Percentiles rank a stretch among this genome's conserved stretches.
These are phyloP conservation scores for Myanophis thanlyinensis DNA, from an alignment of 2,113 vertebrate genomes.

Conservation along the genomic window DNA sequence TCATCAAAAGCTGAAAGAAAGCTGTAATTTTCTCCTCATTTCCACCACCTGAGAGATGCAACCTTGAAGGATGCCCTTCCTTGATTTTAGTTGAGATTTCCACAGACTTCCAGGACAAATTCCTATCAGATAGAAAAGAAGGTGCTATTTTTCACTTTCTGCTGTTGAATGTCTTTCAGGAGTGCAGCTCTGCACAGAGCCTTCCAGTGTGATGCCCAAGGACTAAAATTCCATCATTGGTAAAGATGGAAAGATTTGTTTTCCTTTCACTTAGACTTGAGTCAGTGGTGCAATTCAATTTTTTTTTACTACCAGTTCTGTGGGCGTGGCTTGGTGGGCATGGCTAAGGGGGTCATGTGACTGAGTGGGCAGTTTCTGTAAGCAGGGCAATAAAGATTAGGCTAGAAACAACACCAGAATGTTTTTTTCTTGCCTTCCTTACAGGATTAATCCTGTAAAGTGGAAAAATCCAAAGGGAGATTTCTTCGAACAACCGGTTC, in stretches of 20 bases:
- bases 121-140: not conserved
- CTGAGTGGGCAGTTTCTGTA: too few relatives aligned
- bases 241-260: not conserved
- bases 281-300: too few relatives aligned
- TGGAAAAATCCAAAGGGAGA: too few relatives aligned
- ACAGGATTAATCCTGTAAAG: too few relatives aligned
- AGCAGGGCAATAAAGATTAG: too few relatives aligned
- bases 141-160: not conserved
- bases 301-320: too few relatives aligned
- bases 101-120: not conserved
- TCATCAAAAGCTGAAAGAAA: not conserved
- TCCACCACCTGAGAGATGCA: not conserved
- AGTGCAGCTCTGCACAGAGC: not conserved
- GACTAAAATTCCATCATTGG: not conserved
- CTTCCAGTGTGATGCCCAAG: not conserved
- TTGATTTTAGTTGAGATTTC: too few relatives aligned
- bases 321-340: too few relatives aligned
- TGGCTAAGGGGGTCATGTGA: too few relatives aligned
- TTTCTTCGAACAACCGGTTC: too few relatives aligned
- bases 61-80: not conserved
- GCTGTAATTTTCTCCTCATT: not conserved
- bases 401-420: too few relatives aligned
- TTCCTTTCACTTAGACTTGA: not conserved
- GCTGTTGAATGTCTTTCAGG: not conserved
- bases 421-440: too few relatives aligned